These are phyloP conservation scores for Uromys caudimaculatus DNA, from an alignment of 2,797 vertebrate species.

Conservation along the genomic window DNA sequence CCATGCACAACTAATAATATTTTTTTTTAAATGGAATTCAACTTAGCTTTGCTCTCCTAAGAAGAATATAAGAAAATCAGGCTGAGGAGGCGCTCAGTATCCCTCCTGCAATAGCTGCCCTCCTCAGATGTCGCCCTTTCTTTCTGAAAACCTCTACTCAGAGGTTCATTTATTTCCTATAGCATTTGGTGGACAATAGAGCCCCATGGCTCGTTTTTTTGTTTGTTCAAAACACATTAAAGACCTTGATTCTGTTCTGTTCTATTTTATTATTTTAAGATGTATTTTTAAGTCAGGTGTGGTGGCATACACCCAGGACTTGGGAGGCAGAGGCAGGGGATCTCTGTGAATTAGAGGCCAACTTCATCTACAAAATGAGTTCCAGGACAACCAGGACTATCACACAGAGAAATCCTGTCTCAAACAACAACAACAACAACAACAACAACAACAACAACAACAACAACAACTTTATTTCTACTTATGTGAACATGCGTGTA, in stretches of 20 bases:
- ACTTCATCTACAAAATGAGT: background rate
- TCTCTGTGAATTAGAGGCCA: too few species aligned
- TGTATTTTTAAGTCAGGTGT: background rate
- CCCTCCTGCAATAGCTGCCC: too few species aligned
- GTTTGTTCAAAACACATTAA: background rate
- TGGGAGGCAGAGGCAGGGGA: too few species aligned
- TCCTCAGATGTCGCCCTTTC: too few species aligned
- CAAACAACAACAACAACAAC: too few species aligned
- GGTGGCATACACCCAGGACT: background rate
- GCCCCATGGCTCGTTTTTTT: background rate
- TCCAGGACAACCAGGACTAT: background rate
- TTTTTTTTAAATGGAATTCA: background rate
- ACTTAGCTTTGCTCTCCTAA: background rate
- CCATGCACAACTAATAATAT: background rate
- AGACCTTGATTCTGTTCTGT: background rate
- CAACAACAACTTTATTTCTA: background rate
- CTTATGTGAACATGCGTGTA: background rate
- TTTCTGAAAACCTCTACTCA: background rate
- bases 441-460: too few species aligned
- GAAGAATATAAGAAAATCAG: background rate
- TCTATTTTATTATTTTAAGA: background rate
- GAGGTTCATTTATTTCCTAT: constrained; percentile 40
- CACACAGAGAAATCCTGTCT: background rate
- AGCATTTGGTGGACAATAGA: constrained; percentile 10
- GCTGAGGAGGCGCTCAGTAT: background rate